phyloP scores from a whole-genome alignment of 92 coral and sea anemone species.

The Parazoanthus swiftii region DNA sequence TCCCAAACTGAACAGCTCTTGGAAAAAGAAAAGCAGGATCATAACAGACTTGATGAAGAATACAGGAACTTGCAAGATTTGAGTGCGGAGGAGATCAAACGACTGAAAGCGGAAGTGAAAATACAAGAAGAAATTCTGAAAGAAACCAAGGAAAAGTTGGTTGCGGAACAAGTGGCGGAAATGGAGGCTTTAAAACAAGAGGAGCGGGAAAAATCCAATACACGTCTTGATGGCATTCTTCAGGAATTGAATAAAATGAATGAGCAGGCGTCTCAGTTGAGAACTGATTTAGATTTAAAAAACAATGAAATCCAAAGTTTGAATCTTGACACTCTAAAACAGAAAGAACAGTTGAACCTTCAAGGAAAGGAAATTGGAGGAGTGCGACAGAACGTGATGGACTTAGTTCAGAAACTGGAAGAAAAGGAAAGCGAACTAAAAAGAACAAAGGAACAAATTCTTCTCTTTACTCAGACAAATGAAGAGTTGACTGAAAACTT shows the following conservation, averaged over 20 bases:
- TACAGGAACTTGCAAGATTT: conserved; percentile 33
- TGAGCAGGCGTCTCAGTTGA: conserved; percentile 45
- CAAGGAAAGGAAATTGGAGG: conserved; percentile 61
- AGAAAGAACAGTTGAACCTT: conserved; percentile 56
- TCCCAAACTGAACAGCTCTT: conserved; percentile 47
- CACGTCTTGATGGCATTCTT: conserved; percentile 68
- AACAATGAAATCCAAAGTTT: conserved; percentile 55
- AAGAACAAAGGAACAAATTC: conserved; percentile 54
- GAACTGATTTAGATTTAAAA: conserved; percentile 60
- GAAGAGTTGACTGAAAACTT: conserved; percentile 57
- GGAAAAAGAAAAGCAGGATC: conserved; percentile 36
- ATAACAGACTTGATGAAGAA: conserved; percentile 48
- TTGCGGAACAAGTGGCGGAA: conserved; percentile 53
- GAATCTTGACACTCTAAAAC: conserved; percentile 50
- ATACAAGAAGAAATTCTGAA: conserved; percentile 48
- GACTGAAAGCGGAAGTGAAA: conserved; percentile 51
- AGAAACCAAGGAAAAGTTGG: conserved; percentile 60
- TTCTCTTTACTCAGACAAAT: conserved; percentile 41
- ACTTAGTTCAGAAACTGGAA: conserved; percentile 59
- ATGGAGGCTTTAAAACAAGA: conserved; percentile 56
- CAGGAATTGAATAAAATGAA: conserved; percentile 69
- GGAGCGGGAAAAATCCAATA: conserved; percentile 65
- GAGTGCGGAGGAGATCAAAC: conserved; percentile 51
- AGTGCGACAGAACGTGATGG: conserved; percentile 64
- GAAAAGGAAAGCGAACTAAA: conserved; percentile 46